Base-by-base conservation (phyloP, 2,113 vertebrate species). In the Tychaedon coryphoeus region DNA sequence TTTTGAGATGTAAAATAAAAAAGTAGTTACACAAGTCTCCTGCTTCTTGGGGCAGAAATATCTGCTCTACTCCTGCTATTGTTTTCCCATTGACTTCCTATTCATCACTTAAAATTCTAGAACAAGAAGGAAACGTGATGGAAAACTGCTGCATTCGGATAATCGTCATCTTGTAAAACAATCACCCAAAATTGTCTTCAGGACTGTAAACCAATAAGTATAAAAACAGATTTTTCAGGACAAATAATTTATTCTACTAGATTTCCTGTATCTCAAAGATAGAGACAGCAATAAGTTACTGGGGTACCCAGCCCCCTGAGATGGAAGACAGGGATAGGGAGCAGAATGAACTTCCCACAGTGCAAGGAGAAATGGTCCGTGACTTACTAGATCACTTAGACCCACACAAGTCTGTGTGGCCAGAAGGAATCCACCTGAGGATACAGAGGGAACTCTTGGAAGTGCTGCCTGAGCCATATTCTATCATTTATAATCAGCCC, bases 281-380 rank as follows among this genome's bases (percentile, higher is more conserved):
- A 17, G 31, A 74, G 14, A 19, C 16, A 77, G 33, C 40, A 61
- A 6, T 29, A 50, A 51, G 5, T 29, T 77, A 6, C 33, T 28
- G 5, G 9, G 5, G 9, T 58, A 29, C 3, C 5, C 43, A 85
- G 13, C 2, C 4, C 3, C 0, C 10, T 64, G 48, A 64, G 10
- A 7, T 62, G 25, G 24, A 72, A 67, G 69, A 38, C 14, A 29
- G 15, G 2, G 18, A 29, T 3, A 7, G 8, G 18, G 20, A 88
- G 13, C 19, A 53, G 18, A 76, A 80, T 22, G n/a, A 88, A 77
- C 13, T 6, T 19, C 12, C 19, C 22, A 13, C 13, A 48, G 38
- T 58, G 14, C n/a, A 72, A 43, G 11, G 2, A 16, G 38, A 67
- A 76, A 61, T 20, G 13, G 14, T 42, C 28, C 64, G 18, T 2